A percentile compares a stretch with the other conserved stretches of the same genome.
Conservation (phyloP, 2,797 vertebrate species). For the Pempheris klunzingeri region DNA sequence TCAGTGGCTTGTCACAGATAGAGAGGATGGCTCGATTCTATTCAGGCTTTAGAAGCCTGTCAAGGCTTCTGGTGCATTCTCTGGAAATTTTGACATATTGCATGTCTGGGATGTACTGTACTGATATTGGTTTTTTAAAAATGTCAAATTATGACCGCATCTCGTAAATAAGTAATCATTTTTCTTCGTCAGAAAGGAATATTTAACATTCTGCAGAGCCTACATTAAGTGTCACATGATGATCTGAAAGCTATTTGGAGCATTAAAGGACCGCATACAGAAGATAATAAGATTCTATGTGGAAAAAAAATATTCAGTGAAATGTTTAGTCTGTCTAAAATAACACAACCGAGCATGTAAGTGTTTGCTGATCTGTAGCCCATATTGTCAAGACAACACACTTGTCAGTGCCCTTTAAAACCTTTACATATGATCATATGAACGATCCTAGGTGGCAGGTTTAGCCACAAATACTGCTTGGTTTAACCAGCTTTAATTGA, state of each 20-base stretch:
- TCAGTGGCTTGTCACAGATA: conserved; percentile 64
- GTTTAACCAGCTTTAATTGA: too few relatives aligned
- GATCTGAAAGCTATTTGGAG: background rate
- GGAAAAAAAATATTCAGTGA: too few relatives aligned
- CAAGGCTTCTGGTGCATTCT: conserved; percentile 24
- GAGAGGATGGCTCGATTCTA: conserved; percentile 34
- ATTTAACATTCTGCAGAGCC: background rate
- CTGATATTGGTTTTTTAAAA: background rate
- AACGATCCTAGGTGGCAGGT: too few relatives aligned
- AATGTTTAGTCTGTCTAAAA: too few relatives aligned
- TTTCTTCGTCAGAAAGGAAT: background rate
- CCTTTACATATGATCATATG: too few relatives aligned
- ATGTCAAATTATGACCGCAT: background rate
- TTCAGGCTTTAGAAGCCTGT: conserved; percentile 34
- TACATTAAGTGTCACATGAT: background rate
- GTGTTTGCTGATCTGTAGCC: too few relatives aligned
- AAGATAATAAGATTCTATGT: too few relatives aligned
- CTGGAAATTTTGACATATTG: conserved; percentile 4
- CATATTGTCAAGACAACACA: too few relatives aligned
- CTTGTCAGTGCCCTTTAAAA: too few relatives aligned
- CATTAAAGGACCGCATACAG: background rate
- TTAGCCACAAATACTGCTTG: too few relatives aligned
- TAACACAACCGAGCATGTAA: too few relatives aligned
- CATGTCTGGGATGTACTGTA: background rate
- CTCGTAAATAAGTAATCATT: background rate